A percentile compares a stretch with the other conserved stretches of the same genome.
Conservation (phyloP, 2,797 vertebrate species). For the Lutjanus argentimaculatus region DNA sequence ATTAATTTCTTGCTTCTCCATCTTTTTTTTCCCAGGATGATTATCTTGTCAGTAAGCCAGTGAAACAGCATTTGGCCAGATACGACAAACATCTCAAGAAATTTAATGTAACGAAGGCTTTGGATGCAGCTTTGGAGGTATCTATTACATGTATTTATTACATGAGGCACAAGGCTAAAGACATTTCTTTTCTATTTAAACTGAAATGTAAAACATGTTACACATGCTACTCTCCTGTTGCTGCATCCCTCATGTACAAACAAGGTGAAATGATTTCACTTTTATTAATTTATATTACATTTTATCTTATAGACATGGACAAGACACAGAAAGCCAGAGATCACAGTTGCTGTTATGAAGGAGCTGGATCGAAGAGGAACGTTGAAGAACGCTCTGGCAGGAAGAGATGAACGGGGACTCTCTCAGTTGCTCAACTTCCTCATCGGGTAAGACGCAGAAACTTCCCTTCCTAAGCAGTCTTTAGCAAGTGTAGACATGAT, state of each 20-base stretch:
- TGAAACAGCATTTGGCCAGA: constrained; percentile 89
- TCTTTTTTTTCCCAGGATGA: constrained; percentile 88
- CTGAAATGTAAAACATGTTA: not conserved
- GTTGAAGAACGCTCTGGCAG: constrained; percentile 94
- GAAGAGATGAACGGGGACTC: constrained; percentile 92
- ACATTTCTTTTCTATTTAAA: rapidly evolving
- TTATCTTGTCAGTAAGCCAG: constrained; percentile 92
- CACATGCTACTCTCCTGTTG: not conserved
- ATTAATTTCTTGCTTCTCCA: constrained; percentile 9
- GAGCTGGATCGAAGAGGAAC: constrained; percentile 96
- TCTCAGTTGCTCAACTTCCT: constrained; percentile 91
- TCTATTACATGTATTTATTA: not conserved
- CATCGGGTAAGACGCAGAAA: constrained; percentile 86
- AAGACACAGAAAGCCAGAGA: constrained; percentile 88
- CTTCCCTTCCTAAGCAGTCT: not conserved
- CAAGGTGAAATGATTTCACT: not conserved
- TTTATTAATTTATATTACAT: not conserved
- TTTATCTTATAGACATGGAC: constrained; percentile 79
- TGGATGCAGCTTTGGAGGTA: constrained; percentile 94
- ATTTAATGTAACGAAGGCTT: constrained; percentile 94
- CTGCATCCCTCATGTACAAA: not conserved
- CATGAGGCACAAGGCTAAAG: not conserved
- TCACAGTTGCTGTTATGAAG: constrained; percentile 93
- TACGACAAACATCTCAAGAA: constrained; percentile 93
- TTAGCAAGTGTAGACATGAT: not conserved